Conservation (phyloP, 1,140 invertebrate genomes). For the Drosophila ohnishii region DNA sequence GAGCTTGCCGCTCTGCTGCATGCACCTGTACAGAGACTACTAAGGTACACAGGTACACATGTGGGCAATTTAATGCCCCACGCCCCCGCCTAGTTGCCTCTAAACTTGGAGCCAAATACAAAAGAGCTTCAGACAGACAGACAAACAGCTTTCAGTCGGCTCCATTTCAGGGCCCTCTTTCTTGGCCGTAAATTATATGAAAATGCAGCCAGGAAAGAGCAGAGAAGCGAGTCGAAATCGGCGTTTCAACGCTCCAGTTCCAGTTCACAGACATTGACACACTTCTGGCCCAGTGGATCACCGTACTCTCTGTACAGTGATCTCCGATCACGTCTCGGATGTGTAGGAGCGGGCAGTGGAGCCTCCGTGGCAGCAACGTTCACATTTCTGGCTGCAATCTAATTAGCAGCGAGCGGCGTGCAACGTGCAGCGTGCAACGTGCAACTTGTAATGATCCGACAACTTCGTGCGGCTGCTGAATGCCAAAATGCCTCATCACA, state of each 20-base stretch:
- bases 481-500: conserved; percentile 43
- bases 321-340: conserved; percentile 51
- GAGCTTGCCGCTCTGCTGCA: conserved; percentile 44
- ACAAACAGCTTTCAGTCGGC: conserved; percentile 40
- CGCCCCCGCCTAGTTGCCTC: conserved; percentile 55
- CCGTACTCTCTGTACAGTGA: conserved; percentile 29
- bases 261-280: conserved; percentile 82
- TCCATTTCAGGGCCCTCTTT: conserved; percentile 62
- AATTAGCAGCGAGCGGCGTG: conserved; percentile 66
- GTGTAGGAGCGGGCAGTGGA: conserved; percentile 62
- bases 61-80: conserved; percentile 64
- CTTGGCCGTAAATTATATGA: conserved; percentile 62
- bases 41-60: conserved; percentile 29
- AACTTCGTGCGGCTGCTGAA: conserved; percentile 67
- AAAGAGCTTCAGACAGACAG: conserved; percentile 32
- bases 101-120: conserved; percentile 46
- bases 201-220: conserved; percentile 42
- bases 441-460: conserved; percentile 72
- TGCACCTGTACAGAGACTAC: conserved; percentile 48
- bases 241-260: conserved; percentile 73
- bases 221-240: conserved; percentile 61
- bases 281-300: conserved; percentile 56
- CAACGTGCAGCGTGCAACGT: conserved; percentile 63
- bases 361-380: conserved; percentile 21
- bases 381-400: conserved; percentile 66